phyloP scores from a whole-genome alignment of 2,113 vertebrate species.

The Conger conger region DNA sequence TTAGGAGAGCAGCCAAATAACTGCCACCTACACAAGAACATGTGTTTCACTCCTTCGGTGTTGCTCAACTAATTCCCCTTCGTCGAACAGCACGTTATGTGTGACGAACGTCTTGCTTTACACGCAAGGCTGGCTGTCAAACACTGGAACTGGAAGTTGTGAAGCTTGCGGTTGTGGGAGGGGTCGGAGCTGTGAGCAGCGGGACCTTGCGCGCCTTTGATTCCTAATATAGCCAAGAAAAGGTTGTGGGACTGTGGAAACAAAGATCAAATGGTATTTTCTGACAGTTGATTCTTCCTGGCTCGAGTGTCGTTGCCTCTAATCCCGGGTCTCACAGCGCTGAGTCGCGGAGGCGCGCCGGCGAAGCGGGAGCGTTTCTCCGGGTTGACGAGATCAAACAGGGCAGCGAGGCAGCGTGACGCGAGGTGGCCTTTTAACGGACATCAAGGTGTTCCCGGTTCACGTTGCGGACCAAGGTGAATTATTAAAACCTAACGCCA shows the following conservation, averaged over 20 bases:
- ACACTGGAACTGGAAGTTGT: conserved; percentile 44
- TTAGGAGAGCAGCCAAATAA: neutral
- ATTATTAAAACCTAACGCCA: conserved; percentile 1
- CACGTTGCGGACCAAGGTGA: neutral
- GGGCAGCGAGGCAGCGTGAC: neutral
- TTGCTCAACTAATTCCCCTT: neutral
- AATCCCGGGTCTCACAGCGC: conserved; percentile 43
- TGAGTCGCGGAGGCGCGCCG: neutral
- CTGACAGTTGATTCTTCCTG: conserved; percentile 43
- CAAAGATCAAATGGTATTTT: conserved; percentile 55
- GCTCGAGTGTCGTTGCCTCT: conserved; percentile 43
- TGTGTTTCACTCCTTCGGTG: neutral
- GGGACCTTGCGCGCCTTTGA: conserved; percentile 43
- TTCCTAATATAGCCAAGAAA: conserved; percentile 53
- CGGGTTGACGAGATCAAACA: conserved; percentile 33
- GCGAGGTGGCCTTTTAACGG: neutral
- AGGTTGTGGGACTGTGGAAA: conserved; percentile 45
- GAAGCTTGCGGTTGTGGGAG: conserved; percentile 34
- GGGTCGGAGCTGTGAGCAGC: conserved; percentile 43
- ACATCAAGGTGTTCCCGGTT: neutral
- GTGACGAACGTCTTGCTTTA: conserved; percentile 24
- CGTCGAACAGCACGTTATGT: neutral
- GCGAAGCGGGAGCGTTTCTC: conserved; percentile 19
- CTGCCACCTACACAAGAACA: neutral
- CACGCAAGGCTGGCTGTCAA: conserved; percentile 32